Conservation (phyloP, 2,797 vertebrate species). For the Characodon lateralis region DNA sequence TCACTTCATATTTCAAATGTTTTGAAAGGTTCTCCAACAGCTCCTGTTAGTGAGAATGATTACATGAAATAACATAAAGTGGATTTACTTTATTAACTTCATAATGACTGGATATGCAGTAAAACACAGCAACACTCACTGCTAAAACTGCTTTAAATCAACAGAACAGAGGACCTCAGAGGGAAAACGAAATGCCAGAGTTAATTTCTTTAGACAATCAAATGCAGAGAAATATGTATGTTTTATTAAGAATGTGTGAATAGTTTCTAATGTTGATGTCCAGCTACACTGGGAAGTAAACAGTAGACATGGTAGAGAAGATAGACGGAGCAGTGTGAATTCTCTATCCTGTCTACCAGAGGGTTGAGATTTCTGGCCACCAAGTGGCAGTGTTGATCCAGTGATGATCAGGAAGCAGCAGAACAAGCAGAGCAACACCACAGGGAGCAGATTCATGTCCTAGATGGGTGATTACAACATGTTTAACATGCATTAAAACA, state of each 20-base stretch:
- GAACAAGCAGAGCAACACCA: conserved; percentile 6
- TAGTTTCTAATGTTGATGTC: not conserved
- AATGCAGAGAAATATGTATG: not conserved
- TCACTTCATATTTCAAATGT: not conserved
- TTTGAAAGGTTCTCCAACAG: not conserved
- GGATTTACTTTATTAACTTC: not conserved
- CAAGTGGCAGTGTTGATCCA: conserved; percentile 82
- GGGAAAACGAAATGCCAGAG: not conserved
- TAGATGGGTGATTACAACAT: conserved; percentile 61
- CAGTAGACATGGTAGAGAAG: conserved; percentile 32
- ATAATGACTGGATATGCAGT: not conserved
- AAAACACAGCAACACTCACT: not conserved
- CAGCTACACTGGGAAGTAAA: not conserved
- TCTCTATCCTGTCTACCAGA: conserved; percentile 17
- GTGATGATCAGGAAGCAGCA: conserved; percentile 36
- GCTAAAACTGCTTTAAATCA: not conserved
- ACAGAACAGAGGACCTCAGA: not conserved
- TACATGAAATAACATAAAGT: not conserved
- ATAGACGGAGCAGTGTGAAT: conserved; percentile 33
- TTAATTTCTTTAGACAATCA: not conserved
- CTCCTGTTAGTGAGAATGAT: not conserved
- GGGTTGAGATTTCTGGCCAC: conserved; percentile 61
- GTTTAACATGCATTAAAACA: conserved; percentile 45
- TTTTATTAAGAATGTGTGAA: not conserved
- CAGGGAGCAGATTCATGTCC: conserved; percentile 36